Percentiles rank a stretch among this genome's conserved stretches.
These are phyloP conservation scores for Campylomormyrus numenius DNA, from an alignment of 2,113 vertebrate genomes.

Conservation along the genomic window DNA sequence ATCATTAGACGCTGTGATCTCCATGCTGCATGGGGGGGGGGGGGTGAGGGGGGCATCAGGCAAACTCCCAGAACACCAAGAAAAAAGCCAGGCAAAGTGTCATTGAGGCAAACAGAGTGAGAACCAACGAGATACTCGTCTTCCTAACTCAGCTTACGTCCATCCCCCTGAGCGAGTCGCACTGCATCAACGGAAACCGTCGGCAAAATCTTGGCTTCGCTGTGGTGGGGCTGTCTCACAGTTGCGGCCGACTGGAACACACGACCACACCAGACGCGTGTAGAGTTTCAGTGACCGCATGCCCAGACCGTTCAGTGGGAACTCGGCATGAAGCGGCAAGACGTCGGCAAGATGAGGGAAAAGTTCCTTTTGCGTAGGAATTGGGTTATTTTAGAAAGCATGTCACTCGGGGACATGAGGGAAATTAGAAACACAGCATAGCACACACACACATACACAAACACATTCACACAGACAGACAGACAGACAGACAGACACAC, in stretches of 20 bases:
- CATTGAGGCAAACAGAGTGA: not conserved
- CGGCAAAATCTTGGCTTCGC: not conserved
- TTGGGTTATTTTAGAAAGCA: slow-evolving; percentile 47
- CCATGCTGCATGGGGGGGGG: not conserved
- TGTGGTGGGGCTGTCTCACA: slow-evolving; percentile 26
- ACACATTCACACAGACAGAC: not conserved
- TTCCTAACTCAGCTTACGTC: not conserved
- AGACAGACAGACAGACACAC: accelerated
- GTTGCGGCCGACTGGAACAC: slow-evolving; percentile 31
- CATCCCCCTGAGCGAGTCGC: not conserved
- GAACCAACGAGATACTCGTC: not conserved
- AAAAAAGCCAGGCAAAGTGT: not conserved
- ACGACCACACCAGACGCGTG: slow-evolving; percentile 24
- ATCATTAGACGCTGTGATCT: slow-evolving; percentile 37
- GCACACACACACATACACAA: not conserved
- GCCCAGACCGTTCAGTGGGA: slow-evolving; percentile 32
- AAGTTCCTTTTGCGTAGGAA: slow-evolving; percentile 64
- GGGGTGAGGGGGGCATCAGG: not conserved
- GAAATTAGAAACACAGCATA: slow-evolving; percentile 46
- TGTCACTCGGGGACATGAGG: slow-evolving; percentile 46
- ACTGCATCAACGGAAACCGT: not conserved
- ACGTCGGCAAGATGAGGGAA: slow-evolving; percentile 53
- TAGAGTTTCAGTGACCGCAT: slow-evolving; percentile 11
- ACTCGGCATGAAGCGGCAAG: slow-evolving; percentile 39
- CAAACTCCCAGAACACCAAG: not conserved